These are phyloP conservation scores for Rana temporaria DNA, from an alignment of 2,113 vertebrate genomes.

Conservation along the genomic window DNA sequence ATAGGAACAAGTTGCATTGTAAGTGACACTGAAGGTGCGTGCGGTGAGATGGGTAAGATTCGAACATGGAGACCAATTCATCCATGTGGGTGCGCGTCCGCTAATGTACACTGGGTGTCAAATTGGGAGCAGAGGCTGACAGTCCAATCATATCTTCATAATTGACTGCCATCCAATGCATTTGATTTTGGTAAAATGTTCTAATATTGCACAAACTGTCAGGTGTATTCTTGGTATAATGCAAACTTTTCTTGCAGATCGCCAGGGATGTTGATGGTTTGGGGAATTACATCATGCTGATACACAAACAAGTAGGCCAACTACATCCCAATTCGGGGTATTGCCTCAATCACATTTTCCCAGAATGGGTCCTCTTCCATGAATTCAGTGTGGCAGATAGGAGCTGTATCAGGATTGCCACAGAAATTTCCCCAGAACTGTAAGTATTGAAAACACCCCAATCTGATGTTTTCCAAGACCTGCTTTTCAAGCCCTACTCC, in stretches of 20 bases:
- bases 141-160: too few relatives aligned
- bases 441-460: conserved; percentile 66
- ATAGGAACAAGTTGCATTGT: too few relatives aligned
- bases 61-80: too few relatives aligned
- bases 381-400: conserved; percentile 85
- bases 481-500: not conserved
- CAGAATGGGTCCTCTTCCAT: conserved; percentile 85
- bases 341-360: conserved; percentile 68
- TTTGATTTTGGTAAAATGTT: too few relatives aligned
- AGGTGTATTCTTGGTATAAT: too few relatives aligned
- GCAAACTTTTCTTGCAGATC: conserved; percentile 65
- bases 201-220: too few relatives aligned
- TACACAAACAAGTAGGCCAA: conserved; percentile 85
- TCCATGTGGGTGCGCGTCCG: too few relatives aligned
- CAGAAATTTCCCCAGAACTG: conserved; percentile 91
- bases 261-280: conserved; percentile 82
- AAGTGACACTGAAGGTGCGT: too few relatives aligned
- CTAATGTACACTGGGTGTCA: too few relatives aligned
- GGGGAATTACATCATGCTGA: conserved; percentile 87
- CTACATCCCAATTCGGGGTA: conserved; percentile 80
- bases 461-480: not conserved
- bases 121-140: too few relatives aligned
- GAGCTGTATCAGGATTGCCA: conserved; percentile 84
- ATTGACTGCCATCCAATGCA: too few relatives aligned
- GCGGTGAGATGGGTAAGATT: too few relatives aligned